Base-by-base conservation (phyloP, 2,797 vertebrate species). In the Zonotrichia albicollis region DNA sequence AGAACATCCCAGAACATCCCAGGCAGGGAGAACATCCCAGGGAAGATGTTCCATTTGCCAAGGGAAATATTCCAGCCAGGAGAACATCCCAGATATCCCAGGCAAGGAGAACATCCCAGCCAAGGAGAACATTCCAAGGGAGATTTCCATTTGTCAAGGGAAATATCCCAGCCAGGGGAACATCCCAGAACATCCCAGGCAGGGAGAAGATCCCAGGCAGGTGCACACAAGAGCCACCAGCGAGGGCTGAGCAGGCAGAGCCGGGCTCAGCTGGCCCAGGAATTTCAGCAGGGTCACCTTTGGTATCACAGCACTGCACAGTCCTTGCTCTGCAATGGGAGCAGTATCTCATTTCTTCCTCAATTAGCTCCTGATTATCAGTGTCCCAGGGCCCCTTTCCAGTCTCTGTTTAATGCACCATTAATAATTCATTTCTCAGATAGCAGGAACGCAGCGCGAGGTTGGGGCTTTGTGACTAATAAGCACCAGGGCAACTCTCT, bases 341-440 rank as follows among this genome's bases (percentile, higher is more conserved):
- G 80, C 78, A 18, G 90, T 94, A 97, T 97, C 97, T 96, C 95
- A 96, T 97, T 97, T 97, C 96, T 97, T 83, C 95, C 95, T 96
- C 97, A 97, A 96, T 97, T 97, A 97, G 97, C 96, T 97, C 87
- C 94, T 96, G 97, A 96, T 97, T 97, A 97, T 93, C 96, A 95
- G 96, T 86, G 96, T 97, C 94, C 95, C 96, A 87, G 96, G 93
- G 95, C 94, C 95, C 92, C 90, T 89, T 89, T 94, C 94, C 96
- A 97, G 93, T 80, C 92, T 95, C 94, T 82, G 85, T 96, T 96
- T 97, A 96, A 96, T 93, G 96, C 95, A 93, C 95, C 96, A 96
- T 97, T 96, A 97, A 97, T 97, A 97, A 97, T 97, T 97, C 96
- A 97, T 95, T 95, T 96, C 94, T 95, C 94, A 96, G 94, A 92